Base-by-base conservation (phyloP, 2,113 vertebrate species). In the Planiliza haematocheilus region DNA sequence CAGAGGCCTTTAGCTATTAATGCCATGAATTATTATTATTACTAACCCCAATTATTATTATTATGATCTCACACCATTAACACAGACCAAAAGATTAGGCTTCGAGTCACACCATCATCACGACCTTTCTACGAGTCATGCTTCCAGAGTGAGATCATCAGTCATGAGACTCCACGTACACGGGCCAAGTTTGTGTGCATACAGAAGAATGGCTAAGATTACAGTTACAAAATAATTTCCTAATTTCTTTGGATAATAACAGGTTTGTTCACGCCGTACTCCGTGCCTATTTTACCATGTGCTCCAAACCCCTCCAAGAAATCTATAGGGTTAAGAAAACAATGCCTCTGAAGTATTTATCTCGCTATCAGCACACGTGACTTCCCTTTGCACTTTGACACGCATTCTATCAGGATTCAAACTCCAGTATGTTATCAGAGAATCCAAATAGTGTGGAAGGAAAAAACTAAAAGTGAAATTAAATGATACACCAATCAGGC, bases 121-220 rank as follows among this genome's bases (percentile, higher is more conserved):
- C 7, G 36, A 55, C 50, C n/a, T 36, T 65, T 67, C 18, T 21
- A 17, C 10, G 6, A 65, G 62, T 63, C 72, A 69, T 62, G 59
- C 64, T 36, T 72, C n/a, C 42, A 20, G 1, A 52, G 14, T 69
- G 78, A 84, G 45, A 58, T 71, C 53, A 76, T 7, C 36, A n/a
- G 66, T 89, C 91, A 90, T 51, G 56, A 75, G 87, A 87, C 66
- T 21, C 4, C 20, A 18, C 21, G 57, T 13, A 16, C 20, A 36
- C 3, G 16, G 38, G 14, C 2, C n/a, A n/a, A 2, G 39, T 55
- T 1, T 30, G n/a, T 24, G 10, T 6, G 20, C 0, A 42, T n/a
- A 43, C 3, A 39, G 21, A 30, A n/a, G n/a, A 30, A 30, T 30
- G 24, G 24, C 24, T 30, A 5, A 30, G 5, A 30, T 30, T 16